Evolutionary conservation across 2,888 invertebrate genomes (phyloP), one percentile per base, ranked within the genome.

Genomic region (Aspidiotus rigidus): DNA sequence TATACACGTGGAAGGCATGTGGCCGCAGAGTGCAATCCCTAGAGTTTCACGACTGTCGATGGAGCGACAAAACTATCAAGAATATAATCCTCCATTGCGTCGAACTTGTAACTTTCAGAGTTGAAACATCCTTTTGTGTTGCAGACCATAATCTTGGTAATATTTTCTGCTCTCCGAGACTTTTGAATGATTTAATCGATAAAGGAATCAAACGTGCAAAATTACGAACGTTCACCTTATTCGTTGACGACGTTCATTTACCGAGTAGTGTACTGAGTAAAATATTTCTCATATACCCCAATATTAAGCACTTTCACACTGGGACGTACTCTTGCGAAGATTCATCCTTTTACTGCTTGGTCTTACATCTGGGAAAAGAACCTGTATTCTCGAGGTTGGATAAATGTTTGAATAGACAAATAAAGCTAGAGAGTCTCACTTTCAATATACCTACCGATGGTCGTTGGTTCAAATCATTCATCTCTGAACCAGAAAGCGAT

Each of bases 371-470:
- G 10, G n/a, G 15, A 56, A 10, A 16, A 15, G 10, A 13, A 15
- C 16, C 17, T 9, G 13, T 17, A 56, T 56, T 56, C 7, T 15
- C n/a, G n/a, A 13, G 56, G 9, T 15, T 56, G 10, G 56, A 56
- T 56, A 56, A 56, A 56, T 56, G 16, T 15, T 16, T 56, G n/a
- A 56, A 11, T 16, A 10, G 3, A n/a, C 10, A 10, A 2, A 15
- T 16, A 10, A 28, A 28, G 28, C 13, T 56, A n/a, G 56, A 56
- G 16, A 56, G 16, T 10, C 56, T 56, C n/a, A 13, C n/a, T 3
- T 56, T 56, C 17, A 17, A 56, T 56, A n/a, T 56, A 11, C 56
- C 56, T 10, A 16, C 56, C 10, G 17, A 56, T 56, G 56, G 56
- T 7, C 56, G 17, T 17, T 56, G 56, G 56, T n/a, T 56, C n/a